Evolutionary conservation across 2,113 vertebrate species (phyloP).

Genomic region (Tenrec ecaudatus): DNA sequence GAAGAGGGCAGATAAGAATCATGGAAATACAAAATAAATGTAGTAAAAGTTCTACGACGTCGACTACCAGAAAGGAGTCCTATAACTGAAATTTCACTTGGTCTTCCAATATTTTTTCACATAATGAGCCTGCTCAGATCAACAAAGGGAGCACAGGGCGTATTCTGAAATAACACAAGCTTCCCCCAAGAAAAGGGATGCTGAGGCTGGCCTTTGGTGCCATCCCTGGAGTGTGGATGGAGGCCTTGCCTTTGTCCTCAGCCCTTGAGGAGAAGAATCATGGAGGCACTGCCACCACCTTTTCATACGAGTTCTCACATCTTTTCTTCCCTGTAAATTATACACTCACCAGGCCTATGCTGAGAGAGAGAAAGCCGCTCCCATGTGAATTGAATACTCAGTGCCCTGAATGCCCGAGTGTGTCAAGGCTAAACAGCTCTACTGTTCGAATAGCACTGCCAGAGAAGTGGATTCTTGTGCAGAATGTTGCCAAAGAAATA

Average conservation of each 20-base stretch:
- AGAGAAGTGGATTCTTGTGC: slow-evolving; percentile 67
- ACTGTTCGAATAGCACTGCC: slow-evolving; percentile 72
- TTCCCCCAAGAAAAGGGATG: not conserved
- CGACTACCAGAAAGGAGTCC: slow-evolving; percentile 72
- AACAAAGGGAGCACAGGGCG: slow-evolving; percentile 49
- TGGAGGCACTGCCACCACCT: not conserved
- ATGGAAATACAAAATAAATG: slow-evolving; percentile 53
- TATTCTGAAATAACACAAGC: slow-evolving; percentile 26
- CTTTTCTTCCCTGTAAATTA: slow-evolving; percentile 63
- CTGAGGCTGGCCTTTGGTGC: not conserved
- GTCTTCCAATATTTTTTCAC: slow-evolving; percentile 70
- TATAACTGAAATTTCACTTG: slow-evolving; percentile 67
- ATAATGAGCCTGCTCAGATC: slow-evolving; percentile 63
- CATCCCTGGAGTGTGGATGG: too few species aligned
- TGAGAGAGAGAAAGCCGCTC: slow-evolving; percentile 46
- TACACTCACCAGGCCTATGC: slow-evolving; percentile 40
- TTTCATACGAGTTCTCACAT: not conserved
- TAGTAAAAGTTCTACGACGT: slow-evolving; percentile 50
- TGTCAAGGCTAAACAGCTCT: slow-evolving; percentile 73
- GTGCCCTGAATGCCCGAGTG: slow-evolving; percentile 41
- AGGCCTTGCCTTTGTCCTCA: not conserved
- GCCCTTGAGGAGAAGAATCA: not conserved
- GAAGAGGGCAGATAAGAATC: not conserved
- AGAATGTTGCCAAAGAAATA: slow-evolving; percentile 77
- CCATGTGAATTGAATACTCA: slow-evolving; percentile 50